Evolutionary conservation across 23 tunicate species (phyloP).

Genomic region (Ascidia mentula): DNA sequence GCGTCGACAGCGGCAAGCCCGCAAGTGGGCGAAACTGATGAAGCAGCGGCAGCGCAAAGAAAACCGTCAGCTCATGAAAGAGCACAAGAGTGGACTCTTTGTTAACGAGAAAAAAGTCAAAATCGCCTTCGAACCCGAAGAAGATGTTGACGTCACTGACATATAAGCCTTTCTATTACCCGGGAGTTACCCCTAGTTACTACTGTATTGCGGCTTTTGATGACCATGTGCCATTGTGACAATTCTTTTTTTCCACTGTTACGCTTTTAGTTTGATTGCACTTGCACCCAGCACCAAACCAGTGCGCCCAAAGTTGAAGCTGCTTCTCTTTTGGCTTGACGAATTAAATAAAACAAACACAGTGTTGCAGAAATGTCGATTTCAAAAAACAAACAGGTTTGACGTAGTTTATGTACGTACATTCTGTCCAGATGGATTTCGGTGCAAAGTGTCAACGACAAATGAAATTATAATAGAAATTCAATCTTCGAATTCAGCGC

Average conservation of each 20-base stretch:
- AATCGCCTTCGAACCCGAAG: conserved; percentile 35
- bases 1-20: conserved; percentile 84
- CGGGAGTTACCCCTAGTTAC: no score
- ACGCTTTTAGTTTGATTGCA: neutral
- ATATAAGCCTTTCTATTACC: neutral
- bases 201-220: no score
- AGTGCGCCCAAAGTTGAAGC: neutral
- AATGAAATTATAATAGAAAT: no score
- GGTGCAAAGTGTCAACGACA: no score
- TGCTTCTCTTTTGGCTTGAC: neutral
- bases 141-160: conserved; percentile 41
- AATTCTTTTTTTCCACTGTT: conserved; percentile 1
- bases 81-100: conserved; percentile 78
- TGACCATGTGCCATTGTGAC: conserved; percentile 11
- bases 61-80: conserved; percentile 62
- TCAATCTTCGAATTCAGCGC: no score
- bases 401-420: no score
- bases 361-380: no score
- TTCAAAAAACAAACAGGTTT: no score
- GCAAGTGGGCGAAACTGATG: conserved; percentile 76
- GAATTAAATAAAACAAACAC: neutral
- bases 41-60: conserved; percentile 82
- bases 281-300: neutral
- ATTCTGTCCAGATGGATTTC: no score
- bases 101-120: conserved; percentile 70